Base-by-base conservation (phyloP, 30 jellyfish, hydroid and myxozoan species). In the Hydractinia symbiolongicarpus region DNA sequence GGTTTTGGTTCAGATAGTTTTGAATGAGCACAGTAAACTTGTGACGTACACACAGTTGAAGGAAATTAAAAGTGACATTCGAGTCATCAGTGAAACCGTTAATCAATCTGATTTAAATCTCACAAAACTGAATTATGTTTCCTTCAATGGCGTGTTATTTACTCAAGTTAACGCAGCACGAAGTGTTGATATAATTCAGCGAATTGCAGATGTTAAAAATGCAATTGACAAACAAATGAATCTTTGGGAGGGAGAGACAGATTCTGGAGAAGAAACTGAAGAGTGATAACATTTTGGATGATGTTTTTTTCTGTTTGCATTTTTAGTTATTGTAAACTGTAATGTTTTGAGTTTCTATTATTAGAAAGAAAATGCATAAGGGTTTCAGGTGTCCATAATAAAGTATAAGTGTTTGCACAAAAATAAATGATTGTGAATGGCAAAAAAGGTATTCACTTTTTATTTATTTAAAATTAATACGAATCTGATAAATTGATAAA, bases 201-300 rank as follows among this genome's bases (percentile, higher is more conserved):
- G 13, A 7, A 71, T 71, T 50, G n/a, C 15, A 20, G 53, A 5
- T 15, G 51, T 71, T 6, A 71, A 50, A 15, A 71, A n/a, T 20
- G 56, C 61, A 14, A 6, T 53, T 7, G 80, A 71, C n/a, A 71
- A 71, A 20, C 80, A 50, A 50, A 71, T 71, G 14, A 53, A 30
- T n/a, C 17, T 19, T 19, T 20, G 30, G 56, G 80, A 71, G 30
- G 80, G 61, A 20, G 80, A 71, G n/a, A 71, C 80, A 30, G 80
- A 71, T 20, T 71, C 80, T 9, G 80, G 51, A 19, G 80, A 71
- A 19, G 80, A 15, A 4, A 58, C 74, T 9, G 40, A n/a, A 51
- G 74, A 64, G 2, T 11, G 69, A 11, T 58, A 4, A 50, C 44
- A 30, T 30, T 30, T 30, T 30, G 44, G 44, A 30, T 30, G 44